Percentiles rank a stretch among this genome's conserved stretches.
phyloP scores from a whole-genome alignment of 2,113 vertebrate species.

The Oncorhynchus tshawytscha region DNA sequence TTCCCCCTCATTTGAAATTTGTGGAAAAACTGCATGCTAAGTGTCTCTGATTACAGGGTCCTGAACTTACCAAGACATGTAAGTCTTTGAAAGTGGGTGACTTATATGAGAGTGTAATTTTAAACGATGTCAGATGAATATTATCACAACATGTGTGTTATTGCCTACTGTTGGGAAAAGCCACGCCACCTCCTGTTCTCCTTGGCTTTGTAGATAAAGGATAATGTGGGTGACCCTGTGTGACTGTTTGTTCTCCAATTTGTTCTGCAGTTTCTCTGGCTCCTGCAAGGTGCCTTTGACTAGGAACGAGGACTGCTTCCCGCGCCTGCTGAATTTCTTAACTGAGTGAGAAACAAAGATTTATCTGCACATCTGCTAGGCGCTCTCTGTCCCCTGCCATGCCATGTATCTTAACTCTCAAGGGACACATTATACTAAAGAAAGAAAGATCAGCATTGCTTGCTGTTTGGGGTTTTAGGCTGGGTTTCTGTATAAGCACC shows the following conservation, averaged over 20 bases:
- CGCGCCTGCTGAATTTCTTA: conserved; percentile 47
- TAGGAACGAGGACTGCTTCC: conserved; percentile 28
- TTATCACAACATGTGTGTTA: conserved; percentile 39
- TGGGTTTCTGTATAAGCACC: too few species aligned
- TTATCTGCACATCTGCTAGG: conserved; percentile 69
- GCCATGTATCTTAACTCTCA: conserved; percentile 37
- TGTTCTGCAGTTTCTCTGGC: conserved; percentile 66
- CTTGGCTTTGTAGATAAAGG: conserved; percentile 48
- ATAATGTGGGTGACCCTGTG: conserved; percentile 63
- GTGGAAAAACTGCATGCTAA: not conserved
- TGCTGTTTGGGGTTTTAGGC: too few species aligned
- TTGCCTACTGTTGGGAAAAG: conserved; percentile 39
- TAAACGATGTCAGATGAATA: conserved; percentile 42
- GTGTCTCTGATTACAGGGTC: conserved; percentile 22
- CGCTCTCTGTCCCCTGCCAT: conserved; percentile 20
- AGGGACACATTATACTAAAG: not conserved
- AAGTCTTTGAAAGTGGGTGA: conserved; percentile 33
- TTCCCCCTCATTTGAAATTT: conserved; percentile 23
- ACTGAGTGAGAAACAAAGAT: conserved; percentile 71
- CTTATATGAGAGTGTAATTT: conserved; percentile 38
- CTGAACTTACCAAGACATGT: conserved; percentile 7
- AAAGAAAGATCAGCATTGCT: too few species aligned
- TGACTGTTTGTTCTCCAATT: conserved; percentile 73
- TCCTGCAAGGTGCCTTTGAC: conserved; percentile 63
- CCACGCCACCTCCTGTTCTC: conserved; percentile 43